Base-by-base conservation (phyloP, 2,888 invertebrate genomes). In the Pogonocherus hispidulus region DNA sequence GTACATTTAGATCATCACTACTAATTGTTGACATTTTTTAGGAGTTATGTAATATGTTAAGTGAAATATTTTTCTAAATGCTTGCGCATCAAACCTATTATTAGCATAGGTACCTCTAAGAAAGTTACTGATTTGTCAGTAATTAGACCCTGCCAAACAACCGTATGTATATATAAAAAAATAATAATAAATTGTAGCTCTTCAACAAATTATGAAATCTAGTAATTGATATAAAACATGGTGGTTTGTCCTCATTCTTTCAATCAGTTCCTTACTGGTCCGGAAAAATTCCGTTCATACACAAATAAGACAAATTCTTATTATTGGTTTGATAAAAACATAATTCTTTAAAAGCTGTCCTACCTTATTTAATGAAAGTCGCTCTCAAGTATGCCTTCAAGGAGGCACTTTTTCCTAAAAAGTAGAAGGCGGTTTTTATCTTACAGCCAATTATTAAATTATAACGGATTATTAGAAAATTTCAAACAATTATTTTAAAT, bases 391-490 rank as follows among this genome's bases (percentile, higher is more conserved):
- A 14, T 41, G 16, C 2, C 41, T 41, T 41, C 41, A 11, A 41
- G 41, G 5, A 41, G 41, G 41, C 41, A n/a, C 14, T 41, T 41
- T 14, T 41, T 41, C 41, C 41, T 14, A 14, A 41, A 41, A 41
- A 41, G 16, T 1, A 6, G n/a, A 41, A 41, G 41, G n/a, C 41
- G 41, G 4, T 41, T 41, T 41, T 41, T 41, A 41, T 14, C 76
- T 51, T 47, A 52, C 62, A 66, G 51, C 66, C 67, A 65, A 63
- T 70, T 70, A 70, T 70, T 63, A 57, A 70, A 70, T 70, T 67
- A 70, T 67, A 67, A 65, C 67, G 67, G 52, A 49, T 65, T 62
- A 67, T 70, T 67, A 62, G 51, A 67, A 70, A 70, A 70, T 65
- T 67, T 63, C 20, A 49, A 49, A 60, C 27, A 27, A 49, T 60